Conservation (phyloP, 2,113 vertebrate genomes). For the Abramis brama region DNA sequence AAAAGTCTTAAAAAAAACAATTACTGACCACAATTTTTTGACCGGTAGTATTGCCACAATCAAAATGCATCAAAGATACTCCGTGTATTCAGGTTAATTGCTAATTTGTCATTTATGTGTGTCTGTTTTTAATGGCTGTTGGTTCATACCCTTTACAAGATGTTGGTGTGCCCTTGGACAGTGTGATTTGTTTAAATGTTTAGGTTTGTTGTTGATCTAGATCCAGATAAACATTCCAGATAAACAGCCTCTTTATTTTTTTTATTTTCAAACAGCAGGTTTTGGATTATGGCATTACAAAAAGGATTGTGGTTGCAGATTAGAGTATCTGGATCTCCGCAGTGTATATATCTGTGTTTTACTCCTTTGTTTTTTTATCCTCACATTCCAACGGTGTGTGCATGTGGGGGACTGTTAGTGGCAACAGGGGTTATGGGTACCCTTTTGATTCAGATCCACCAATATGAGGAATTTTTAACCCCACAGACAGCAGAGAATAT, state of each 20-base stretch:
- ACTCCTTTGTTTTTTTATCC: not conserved
- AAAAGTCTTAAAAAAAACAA: not conserved
- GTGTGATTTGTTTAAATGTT: not conserved
- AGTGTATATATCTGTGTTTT: not conserved
- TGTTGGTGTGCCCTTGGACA: not conserved
- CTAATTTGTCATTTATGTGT: not conserved
- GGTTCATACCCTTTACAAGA: not conserved
- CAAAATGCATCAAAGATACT: not conserved
- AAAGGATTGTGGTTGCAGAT: not conserved
- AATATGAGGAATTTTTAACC: constrained; percentile 44
- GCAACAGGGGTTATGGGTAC: constrained; percentile 38
- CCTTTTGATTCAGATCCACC: constrained; percentile 33
- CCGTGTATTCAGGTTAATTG: not conserved
- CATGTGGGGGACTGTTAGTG: constrained; percentile 5
- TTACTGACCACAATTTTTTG: not conserved
- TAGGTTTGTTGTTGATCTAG: not conserved
- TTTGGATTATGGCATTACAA: constrained; percentile 15
- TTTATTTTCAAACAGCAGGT: not conserved
- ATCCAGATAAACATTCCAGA: not conserved
- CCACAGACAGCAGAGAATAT: constrained; percentile 14
- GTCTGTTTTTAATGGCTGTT: not conserved
- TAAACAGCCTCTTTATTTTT: not conserved
- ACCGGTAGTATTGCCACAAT: not conserved
- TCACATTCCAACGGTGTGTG: constrained; percentile 17
- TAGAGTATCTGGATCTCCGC: not conserved